Evolutionary conservation across 2,888 invertebrate species (phyloP).

Genomic region (Diaphora mendica): DNA sequence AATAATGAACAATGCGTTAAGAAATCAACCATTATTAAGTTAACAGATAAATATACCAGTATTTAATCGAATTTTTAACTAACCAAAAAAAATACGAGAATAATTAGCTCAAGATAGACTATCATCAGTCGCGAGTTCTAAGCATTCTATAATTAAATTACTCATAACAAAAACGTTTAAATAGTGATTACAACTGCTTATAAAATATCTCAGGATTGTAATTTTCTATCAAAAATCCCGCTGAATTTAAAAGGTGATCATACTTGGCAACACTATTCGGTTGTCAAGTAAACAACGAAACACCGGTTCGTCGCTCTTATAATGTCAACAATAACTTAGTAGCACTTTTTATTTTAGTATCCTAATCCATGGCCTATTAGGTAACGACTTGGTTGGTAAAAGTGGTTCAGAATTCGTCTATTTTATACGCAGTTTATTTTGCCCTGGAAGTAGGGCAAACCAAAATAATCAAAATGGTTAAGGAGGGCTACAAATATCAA

Average conservation of each 20-base stretch:
- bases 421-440: neutral
- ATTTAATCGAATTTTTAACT: neutral
- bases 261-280: slow-evolving; percentile 38
- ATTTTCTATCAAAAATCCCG: slow-evolving; percentile 6
- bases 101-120: neutral
- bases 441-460: neutral
- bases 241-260: neutral
- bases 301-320: slow-evolving; percentile 26
- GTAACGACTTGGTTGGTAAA: neutral
- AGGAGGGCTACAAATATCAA: neutral
- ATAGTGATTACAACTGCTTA: neutral
- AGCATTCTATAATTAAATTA: neutral
- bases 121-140: neutral
- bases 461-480: neutral
- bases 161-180: neutral
- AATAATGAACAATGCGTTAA: neutral
- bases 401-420: neutral
- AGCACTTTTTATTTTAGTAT: slow-evolving; percentile 30
- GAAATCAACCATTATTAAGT: neutral
- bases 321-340: slow-evolving; percentile 33
- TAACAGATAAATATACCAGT: neutral
- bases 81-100: neutral
- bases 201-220: neutral
- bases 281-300: slow-evolving; percentile 26
- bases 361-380: neutral